Percentiles rank a stretch among this genome's conserved stretches.
phyloP scores from a whole-genome alignment of 1,140 invertebrate species.

The Adelges cooleyi region DNA sequence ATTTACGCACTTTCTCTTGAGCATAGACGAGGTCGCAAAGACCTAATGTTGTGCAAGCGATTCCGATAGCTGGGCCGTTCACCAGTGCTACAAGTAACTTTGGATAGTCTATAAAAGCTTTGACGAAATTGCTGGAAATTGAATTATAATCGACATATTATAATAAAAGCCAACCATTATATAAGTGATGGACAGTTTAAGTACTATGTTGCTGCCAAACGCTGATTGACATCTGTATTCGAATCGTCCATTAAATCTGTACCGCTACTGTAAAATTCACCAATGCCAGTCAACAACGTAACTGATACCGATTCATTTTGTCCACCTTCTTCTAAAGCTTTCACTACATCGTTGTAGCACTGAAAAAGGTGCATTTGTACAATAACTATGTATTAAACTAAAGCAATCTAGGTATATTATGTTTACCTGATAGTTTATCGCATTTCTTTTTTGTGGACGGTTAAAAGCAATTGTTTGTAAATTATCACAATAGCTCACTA shows the following conservation, averaged over 20 bases:
- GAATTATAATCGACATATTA: not conserved
- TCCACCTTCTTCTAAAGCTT: slow-evolving; percentile 54
- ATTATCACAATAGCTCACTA: slow-evolving; percentile 3
- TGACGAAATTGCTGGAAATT: slow-evolving; percentile 54
- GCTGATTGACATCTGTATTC: slow-evolving; percentile 1
- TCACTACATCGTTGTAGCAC: slow-evolving; percentile 41
- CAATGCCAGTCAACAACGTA: slow-evolving; percentile 61
- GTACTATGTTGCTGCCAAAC: slow-evolving; percentile 31
- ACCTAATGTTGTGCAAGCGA: slow-evolving; percentile 67
- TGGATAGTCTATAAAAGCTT: slow-evolving; percentile 71
- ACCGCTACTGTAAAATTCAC: slow-evolving; percentile 73
- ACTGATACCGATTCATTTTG: slow-evolving; percentile 49
- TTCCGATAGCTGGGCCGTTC: slow-evolving; percentile 89
- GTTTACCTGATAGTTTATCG: slow-evolving; percentile 48
- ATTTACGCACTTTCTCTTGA: slow-evolving; percentile 48
- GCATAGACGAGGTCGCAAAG: slow-evolving; percentile 85
- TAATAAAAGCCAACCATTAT: not conserved
- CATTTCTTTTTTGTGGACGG: slow-evolving; percentile 65
- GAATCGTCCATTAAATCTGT: slow-evolving; percentile 61
- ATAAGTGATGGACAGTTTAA: not conserved
- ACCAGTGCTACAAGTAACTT: slow-evolving; percentile 80
- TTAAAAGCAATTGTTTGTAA: slow-evolving; percentile 50
- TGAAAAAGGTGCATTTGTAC: not conserved
- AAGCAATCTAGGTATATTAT: slow-evolving; percentile 7
- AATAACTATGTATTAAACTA: not conserved